Conservation (phyloP, 2,888 invertebrate genomes). For the Sinodicranocentrus sp. region DNA sequence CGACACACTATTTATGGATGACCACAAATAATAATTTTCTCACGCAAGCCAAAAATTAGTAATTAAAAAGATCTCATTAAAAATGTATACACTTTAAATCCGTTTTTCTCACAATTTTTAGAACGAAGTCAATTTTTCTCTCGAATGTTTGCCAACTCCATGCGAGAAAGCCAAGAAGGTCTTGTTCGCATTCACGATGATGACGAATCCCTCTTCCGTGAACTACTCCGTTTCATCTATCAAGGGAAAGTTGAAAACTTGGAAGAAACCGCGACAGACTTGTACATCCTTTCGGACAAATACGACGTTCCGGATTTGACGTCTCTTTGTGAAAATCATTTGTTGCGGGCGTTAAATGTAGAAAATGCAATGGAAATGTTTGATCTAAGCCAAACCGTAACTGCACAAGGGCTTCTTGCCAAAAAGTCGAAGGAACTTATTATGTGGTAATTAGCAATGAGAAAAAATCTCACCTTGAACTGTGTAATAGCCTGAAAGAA, state of each 20-base stretch:
- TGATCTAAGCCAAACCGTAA: slow-evolving; percentile 64
- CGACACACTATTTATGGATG: too few relatives aligned
- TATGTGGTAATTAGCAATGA: slow-evolving; percentile 56
- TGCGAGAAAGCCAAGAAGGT: slow-evolving; percentile 66
- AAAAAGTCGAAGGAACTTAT: slow-evolving; percentile 69
- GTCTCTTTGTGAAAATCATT: slow-evolving; percentile 52
- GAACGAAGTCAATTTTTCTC: slow-evolving; percentile 66
- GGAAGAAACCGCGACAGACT: slow-evolving; percentile 48
- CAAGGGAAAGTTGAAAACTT: slow-evolving; percentile 59
- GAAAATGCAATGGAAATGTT: slow-evolving; percentile 71
- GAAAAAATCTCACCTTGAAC: too few relatives aligned
- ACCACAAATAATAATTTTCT: too few relatives aligned
- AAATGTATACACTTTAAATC: too few relatives aligned
- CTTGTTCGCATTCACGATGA: slow-evolving; percentile 61
- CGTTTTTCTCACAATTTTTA: slow-evolving; percentile 17
- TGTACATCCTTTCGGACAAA: slow-evolving; percentile 67
- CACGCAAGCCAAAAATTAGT: not conserved
- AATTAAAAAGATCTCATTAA: not conserved
- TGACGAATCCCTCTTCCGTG: slow-evolving; percentile 56
- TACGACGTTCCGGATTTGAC: slow-evolving; percentile 67
- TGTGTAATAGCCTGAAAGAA: too few relatives aligned
- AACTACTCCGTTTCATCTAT: slow-evolving; percentile 71
- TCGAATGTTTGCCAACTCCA: slow-evolving; percentile 65
- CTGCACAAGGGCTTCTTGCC: slow-evolving; percentile 45
- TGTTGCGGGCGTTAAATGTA: slow-evolving; percentile 43